Conservation (phyloP, 2,888 invertebrate genomes). For the Cybosia mesomella region DNA sequence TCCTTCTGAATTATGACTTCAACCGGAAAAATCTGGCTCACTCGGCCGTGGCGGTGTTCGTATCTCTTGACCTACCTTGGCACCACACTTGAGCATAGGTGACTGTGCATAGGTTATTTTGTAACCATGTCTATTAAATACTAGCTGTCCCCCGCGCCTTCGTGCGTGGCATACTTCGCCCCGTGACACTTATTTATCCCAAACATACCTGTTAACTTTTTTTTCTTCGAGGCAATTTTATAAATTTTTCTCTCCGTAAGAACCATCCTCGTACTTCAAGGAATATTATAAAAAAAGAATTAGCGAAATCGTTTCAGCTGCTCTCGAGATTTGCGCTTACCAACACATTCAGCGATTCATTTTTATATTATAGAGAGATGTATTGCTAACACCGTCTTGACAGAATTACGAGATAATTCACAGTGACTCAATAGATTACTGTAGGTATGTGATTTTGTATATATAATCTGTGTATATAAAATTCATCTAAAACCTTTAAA, state of each 20-base stretch:
- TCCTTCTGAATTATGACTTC: background rate
- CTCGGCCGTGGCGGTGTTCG: background rate
- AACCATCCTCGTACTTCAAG: too few species aligned
- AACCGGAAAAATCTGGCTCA: background rate
- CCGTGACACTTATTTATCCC: too few species aligned
- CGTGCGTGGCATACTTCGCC: too few species aligned
- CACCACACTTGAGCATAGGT: background rate
- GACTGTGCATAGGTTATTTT: background rate
- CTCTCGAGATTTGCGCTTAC: too few species aligned
- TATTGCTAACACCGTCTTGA: background rate
- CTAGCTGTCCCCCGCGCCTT: too few species aligned
- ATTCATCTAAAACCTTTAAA: background rate
- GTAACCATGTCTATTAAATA: background rate
- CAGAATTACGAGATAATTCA: slow-evolving; percentile 4
- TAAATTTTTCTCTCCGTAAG: too few species aligned
- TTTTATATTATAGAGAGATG: too few species aligned
- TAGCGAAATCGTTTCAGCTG: too few species aligned
- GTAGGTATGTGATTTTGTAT: background rate
- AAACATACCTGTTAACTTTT: too few species aligned
- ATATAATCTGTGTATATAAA: background rate
- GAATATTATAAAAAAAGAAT: too few species aligned
- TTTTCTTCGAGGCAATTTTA: too few species aligned
- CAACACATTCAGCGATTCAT: too few species aligned
- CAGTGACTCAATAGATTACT: slow-evolving; percentile 2
- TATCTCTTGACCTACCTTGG: background rate